Base-by-base conservation (phyloP, 2,888 invertebrate genomes). In the Rhopalosiphum nymphaeae region DNA sequence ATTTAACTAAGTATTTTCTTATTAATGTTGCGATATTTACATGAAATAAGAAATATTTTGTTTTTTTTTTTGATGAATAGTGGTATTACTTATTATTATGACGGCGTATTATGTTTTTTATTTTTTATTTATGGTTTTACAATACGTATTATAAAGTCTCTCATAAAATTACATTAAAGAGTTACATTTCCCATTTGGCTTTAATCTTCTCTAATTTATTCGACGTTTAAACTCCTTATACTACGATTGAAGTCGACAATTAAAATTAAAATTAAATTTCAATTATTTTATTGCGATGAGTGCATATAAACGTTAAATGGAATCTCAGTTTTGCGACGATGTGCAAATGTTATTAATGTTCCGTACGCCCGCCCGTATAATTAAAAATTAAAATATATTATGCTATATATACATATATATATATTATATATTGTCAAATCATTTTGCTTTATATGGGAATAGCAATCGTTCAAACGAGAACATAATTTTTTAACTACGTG, bases 91-190 rank as follows among this genome's bases (percentile, higher is more conserved):
- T 36, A 78, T 36, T 36, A 78, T 25, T 78, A 53, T 53, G 84
- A 21, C 46, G 10, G 57, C 78, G 25, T 53, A 49, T 78, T 78
- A 36, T 36, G 90, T 67, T 67, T 67, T 53, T 53, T 13, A 13
- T 53, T 53, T 53, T 53, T 86, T 86, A 85, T 91, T 91, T 91
- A 91, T 91, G 86, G 86, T 91, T 91, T 91, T 91, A 91, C 57
- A 91, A 86, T 91, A 61, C 29, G 21, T 25, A 46, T 57, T 25
- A 42, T 56, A 42, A 44, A 42, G 42, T 21, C 25, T 26, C n/a
- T 7, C 57, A 86, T 84, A 91, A 86, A 85, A 57, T 57, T 57
- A 7, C 44, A 61, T 25, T 46, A 44, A 42, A 44, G 91, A 86
- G 57, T 91, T 36, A 85, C n/a, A 57, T 56, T 44, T 86, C 42